phyloP scores from a whole-genome alignment of 2,113 vertebrate species.

The Clinocottus analis region DNA sequence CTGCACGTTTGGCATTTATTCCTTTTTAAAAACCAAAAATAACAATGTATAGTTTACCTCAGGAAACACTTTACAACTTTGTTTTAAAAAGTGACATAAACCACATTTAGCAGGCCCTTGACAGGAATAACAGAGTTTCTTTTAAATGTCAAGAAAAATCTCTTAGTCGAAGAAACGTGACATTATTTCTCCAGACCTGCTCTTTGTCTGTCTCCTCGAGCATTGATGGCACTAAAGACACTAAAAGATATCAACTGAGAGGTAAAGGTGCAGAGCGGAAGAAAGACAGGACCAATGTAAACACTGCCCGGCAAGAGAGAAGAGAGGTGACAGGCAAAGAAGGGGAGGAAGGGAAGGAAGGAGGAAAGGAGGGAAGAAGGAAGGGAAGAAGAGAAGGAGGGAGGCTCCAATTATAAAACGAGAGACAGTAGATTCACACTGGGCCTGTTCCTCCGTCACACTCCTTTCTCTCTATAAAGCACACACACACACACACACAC shows the following conservation, averaged over 20 bases:
- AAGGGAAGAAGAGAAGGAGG: background rate
- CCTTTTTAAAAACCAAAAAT: background rate
- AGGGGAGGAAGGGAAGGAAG: background rate
- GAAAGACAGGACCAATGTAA: conserved; percentile 54
- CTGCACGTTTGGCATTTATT: background rate
- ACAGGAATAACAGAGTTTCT: background rate
- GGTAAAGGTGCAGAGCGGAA: conserved; percentile 61
- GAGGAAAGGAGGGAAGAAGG: too few relatives aligned
- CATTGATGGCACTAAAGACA: conserved; percentile 23
- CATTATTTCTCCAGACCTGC: conserved; percentile 27
- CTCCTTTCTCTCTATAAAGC: background rate
- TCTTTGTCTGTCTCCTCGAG: conserved; percentile 29
- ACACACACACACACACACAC: background rate
- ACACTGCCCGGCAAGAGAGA: conserved; percentile 36
- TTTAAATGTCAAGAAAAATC: conserved; percentile 16
- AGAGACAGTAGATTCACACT: background rate
- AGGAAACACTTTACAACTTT: background rate
- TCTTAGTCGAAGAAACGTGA: conserved; percentile 31
- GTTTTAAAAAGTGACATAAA: background rate
- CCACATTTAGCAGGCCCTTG: background rate
- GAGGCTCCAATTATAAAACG: background rate
- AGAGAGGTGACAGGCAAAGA: conserved; percentile 7
- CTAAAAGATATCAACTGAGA: conserved; percentile 52
- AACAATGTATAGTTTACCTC: background rate
- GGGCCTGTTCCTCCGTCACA: background rate